Conservation (phyloP, 64 coral and sea anemone species). For the Catalaphyllia jardinei region DNA sequence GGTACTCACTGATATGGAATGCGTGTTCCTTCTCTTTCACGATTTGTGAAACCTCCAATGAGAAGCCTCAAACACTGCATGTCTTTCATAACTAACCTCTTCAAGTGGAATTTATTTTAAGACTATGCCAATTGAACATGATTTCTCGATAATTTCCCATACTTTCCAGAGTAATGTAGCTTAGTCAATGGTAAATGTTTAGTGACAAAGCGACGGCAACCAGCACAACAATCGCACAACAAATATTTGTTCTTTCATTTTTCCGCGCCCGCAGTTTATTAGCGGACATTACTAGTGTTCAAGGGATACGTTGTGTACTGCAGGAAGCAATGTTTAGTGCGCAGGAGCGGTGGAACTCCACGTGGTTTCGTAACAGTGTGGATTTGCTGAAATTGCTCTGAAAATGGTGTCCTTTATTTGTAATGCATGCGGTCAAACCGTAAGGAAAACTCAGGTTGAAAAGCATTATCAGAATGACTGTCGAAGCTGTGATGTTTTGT, state of each 20-base stretch:
- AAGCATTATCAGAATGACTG: conserved; percentile 91
- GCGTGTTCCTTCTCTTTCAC: not conserved
- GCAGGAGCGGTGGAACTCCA: conserved; percentile 37
- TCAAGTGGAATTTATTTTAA: not conserved
- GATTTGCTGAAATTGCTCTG: not conserved
- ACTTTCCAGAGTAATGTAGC: not conserved
- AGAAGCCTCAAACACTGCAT: not conserved
- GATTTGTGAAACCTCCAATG: not conserved
- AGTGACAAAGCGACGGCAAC: not conserved
- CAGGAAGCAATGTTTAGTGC: not conserved
- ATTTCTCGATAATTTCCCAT: not conserved
- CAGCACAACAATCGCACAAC: too few relatives aligned
- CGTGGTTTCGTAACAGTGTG: not conserved
- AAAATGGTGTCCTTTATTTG: conserved; percentile 96
- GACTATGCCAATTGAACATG: not conserved
- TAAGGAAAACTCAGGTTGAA: conserved; percentile 93
- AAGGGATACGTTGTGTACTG: not conserved
- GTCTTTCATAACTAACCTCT: not conserved
- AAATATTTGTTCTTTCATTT: too few relatives aligned
- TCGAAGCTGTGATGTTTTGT: conserved; percentile 76
- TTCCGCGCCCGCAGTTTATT: not conserved
- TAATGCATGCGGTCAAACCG: conserved; percentile 86
- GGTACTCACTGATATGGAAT: not conserved
- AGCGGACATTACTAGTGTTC: not conserved
- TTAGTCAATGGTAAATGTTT: not conserved